phyloP scores from a whole-genome alignment of 2,888 invertebrate species.

The Oegoconia quadripuncta region DNA sequence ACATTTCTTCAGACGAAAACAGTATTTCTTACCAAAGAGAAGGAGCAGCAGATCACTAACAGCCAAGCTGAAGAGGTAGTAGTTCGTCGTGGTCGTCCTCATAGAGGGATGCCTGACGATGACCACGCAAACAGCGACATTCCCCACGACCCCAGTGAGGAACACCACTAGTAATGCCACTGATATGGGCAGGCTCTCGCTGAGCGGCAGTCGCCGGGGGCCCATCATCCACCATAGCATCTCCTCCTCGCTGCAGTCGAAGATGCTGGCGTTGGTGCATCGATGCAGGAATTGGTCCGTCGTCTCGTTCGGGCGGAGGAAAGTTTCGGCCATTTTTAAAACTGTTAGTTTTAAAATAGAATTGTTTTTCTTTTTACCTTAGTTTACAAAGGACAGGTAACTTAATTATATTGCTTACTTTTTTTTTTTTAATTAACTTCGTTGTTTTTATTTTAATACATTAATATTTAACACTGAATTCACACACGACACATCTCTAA shows the following conservation, averaged over 20 bases:
- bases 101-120: conserved; percentile 89
- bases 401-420: too few relatives aligned
- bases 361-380: too few relatives aligned
- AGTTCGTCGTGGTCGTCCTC: conserved; percentile 96
- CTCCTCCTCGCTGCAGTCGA: conserved; percentile 81
- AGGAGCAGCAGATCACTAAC: conserved; percentile 90
- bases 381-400: too few relatives aligned
- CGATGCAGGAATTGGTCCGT: conserved; percentile 45
- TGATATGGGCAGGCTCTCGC: conserved; percentile 80
- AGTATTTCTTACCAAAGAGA: conserved; percentile 84
- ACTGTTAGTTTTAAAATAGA: too few relatives aligned
- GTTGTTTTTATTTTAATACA: too few relatives aligned
- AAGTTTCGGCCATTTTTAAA: conserved; percentile 46
- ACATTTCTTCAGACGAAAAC: not conserved
- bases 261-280: conserved; percentile 60
- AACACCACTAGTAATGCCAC: conserved; percentile 87
- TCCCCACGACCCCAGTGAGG: conserved; percentile 90
- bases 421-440: too few relatives aligned
- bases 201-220: conserved; percentile 79
- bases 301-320: conserved; percentile 51
- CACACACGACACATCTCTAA: too few relatives aligned
- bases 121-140: conserved; percentile 90
- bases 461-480: too few relatives aligned
- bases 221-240: conserved; percentile 80
- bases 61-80: conserved; percentile 93